These are phyloP conservation scores for Cerceris ruficornis DNA, from an alignment of 2,888 invertebrate genomes.

Conservation along the genomic window DNA sequence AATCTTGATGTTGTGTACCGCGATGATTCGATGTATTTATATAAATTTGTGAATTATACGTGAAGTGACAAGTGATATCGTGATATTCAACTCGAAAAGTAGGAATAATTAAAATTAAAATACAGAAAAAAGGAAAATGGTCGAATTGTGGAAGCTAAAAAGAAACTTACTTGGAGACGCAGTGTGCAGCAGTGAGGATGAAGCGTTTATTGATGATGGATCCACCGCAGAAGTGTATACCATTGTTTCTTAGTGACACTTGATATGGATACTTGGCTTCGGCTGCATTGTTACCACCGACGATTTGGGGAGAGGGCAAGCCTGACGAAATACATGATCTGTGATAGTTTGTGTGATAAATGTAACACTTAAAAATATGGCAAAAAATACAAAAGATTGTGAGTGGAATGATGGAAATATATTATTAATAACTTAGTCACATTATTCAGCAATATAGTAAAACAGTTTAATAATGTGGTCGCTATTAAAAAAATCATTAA, in stretches of 20 bases:
- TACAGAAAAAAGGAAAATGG: not conserved
- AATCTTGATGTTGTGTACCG: not conserved
- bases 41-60: no score
- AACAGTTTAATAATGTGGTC: no score
- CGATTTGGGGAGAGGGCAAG: slow-evolving; percentile 39
- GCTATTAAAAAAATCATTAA: no score
- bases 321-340: not conserved
- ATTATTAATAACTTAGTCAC: no score
- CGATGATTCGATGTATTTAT: not conserved
- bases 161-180: slow-evolving; percentile 42
- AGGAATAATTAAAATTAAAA: not conserved
- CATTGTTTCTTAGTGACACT: slow-evolving; percentile 81
- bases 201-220: slow-evolving; percentile 45
- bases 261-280: slow-evolving; percentile 83
- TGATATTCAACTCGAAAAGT: no score
- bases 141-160: not conserved
- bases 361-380: no score
- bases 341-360: no score
- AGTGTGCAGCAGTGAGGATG: slow-evolving; percentile 52
- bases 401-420: no score
- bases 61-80: no score
- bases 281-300: slow-evolving; percentile 83
- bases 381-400: no score
- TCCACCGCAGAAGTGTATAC: slow-evolving; percentile 45
- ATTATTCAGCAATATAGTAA: no score